These are phyloP conservation scores for Dasyprocta punctata DNA, from an alignment of 2,113 vertebrate genomes.

Conservation along the genomic window DNA sequence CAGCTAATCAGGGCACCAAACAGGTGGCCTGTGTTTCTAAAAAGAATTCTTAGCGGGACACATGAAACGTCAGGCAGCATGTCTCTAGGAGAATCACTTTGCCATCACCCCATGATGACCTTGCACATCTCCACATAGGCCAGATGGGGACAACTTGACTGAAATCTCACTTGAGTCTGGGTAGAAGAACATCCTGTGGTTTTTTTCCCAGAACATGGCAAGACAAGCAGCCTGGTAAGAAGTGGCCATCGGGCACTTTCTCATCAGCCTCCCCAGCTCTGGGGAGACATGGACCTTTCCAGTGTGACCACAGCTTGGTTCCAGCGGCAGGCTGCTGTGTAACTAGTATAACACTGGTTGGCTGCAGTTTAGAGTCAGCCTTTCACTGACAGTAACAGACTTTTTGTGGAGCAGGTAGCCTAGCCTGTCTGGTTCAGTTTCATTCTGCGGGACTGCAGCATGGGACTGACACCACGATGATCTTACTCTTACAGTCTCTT, in stretches of 20 bases:
- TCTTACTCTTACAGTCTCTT: constrained; percentile 25
- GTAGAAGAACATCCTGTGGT: not conserved
- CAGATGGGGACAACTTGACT: not conserved
- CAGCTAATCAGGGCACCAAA: not conserved
- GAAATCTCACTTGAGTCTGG: not conserved
- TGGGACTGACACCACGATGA: not conserved
- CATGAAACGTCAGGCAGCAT: no score
- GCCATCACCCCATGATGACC: not conserved
- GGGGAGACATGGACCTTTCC: not conserved
- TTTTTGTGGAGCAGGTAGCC: not conserved
- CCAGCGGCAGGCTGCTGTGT: not conserved
- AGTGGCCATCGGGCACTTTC: not conserved
- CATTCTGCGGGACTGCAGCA: not conserved
- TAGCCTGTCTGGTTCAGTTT: not conserved
- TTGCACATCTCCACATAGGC: not conserved
- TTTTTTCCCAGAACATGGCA: not conserved
- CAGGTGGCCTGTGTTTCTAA: not conserved
- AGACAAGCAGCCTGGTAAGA: not conserved
- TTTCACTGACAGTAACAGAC: not conserved
- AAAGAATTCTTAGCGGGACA: not conserved
- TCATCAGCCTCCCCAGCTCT: not conserved
- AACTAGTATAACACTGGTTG: not conserved
- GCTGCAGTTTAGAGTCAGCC: not conserved
- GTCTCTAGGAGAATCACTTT: not conserved
- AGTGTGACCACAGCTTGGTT: not conserved